Evolutionary conservation across 2,888 invertebrate species (phyloP), one percentile per base, ranked within the genome.

Genomic region (Calliscelio sp.): DNA sequence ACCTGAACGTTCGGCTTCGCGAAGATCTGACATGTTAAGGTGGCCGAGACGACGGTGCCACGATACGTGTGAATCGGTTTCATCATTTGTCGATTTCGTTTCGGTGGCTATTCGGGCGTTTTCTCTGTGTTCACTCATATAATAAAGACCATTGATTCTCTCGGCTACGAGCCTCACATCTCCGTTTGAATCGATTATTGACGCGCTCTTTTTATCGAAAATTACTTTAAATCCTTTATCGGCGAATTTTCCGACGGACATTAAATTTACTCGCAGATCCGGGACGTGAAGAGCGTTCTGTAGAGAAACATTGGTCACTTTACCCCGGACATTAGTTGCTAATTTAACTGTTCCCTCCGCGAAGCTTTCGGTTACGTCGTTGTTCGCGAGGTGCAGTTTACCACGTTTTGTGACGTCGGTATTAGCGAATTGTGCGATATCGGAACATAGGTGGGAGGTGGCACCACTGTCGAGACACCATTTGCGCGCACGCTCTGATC

Each of bases 171-270:
- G 28, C 28, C n/a, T 5, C 46, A 24, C 35, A 41, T n/a, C 55
- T 57, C 28, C 44, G 6, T 41, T 35, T 11, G 41, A n/a, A 32
- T 71, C 38, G 11, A 53, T 28, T 32, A 77, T 53, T 5, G 25
- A 22, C 22, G 77, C 75, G 16, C 25, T 10, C 2, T 24, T 44
- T 77, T 35, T 49, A 1, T 44, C 11, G 24, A 75, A 65, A 35
- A 2, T 16, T 10, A 63, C 63, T 11, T 46, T 24, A 14, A 18
- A 65, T 22, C 61, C 63, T 14, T 25, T 38, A 44, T 82, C 82
- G 7, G 74, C 66, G 14, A 83, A 79, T 55, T 83, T 83, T 32
- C 68, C 16, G 16, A 84, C 75, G 0, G 79, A 75, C 11, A 84
- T 11, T 1, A 84, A 24, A 51, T 80, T 80, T 2, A 41, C 70